Evolutionary conservation across 2,888 invertebrate species (phyloP).

Genomic region (Cheilosia soror): DNA sequence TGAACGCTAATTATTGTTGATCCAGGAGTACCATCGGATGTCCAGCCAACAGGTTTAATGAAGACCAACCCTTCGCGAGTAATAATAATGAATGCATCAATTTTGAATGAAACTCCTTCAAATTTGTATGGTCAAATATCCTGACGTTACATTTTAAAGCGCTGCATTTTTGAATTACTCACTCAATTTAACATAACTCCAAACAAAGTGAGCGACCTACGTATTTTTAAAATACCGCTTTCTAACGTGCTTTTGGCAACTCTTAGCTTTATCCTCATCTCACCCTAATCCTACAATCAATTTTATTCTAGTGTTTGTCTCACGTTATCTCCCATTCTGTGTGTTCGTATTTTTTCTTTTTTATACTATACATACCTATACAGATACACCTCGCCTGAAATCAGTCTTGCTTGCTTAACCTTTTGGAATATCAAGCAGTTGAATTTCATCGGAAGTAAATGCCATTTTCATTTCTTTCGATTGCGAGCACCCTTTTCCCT

Average conservation of each 20-base stretch:
- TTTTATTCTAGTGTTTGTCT: constrained; percentile 14
- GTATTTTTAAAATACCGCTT: neutral
- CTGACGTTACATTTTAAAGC: no score
- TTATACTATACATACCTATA: neutral
- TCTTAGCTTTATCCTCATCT: neutral
- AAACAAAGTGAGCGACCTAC: neutral
- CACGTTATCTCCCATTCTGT: constrained; percentile 43
- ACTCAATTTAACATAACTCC: no score
- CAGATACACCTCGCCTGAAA: neutral
- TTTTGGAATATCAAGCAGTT: constrained; percentile 51
- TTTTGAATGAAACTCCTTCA: no score
- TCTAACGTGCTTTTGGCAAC: neutral
- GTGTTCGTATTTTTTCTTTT: constrained; percentile 30
- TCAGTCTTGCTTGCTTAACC: constrained; percentile 39
- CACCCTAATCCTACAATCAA: neutral
- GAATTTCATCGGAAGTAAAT: constrained; percentile 58
- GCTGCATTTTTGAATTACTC: no score
- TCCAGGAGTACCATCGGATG: no score
- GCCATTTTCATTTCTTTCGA: constrained; percentile 58
- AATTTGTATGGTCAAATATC: no score
- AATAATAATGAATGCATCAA: no score
- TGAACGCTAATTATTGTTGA: no score
- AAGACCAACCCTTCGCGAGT: no score
- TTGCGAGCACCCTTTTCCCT: constrained; percentile 38
- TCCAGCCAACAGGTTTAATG: no score